Base-by-base conservation (phyloP, 2,113 vertebrate genomes). In the Oenanthe oenanthe region DNA sequence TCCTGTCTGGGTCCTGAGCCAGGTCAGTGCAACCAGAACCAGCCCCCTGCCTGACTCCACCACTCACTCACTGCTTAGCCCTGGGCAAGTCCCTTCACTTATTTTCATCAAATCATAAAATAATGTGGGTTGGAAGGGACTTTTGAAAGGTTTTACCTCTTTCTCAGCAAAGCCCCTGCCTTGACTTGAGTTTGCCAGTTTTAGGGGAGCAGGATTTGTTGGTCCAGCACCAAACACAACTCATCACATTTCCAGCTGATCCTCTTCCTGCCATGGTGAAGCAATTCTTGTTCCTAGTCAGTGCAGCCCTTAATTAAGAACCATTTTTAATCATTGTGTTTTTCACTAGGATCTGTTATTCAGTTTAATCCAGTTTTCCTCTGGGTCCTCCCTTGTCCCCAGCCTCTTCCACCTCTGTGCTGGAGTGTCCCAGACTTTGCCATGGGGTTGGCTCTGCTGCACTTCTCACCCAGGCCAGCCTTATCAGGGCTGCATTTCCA, bases 211-310 rank as follows among this genome's bases (percentile, higher is more conserved):
- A 2, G 31, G 3, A 43, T 61, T 5, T 13, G 25, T 50, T 92
- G 47, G 20, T 43, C 31, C 77, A 84, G 54, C 56, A 36, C 14
- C 40, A 45, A 85, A 66, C 40, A 67, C 8, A 71, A 28, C 15
- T 1, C 0, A 36, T 42, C 36, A 28, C 16, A 2, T 31, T 70
- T 82, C 29, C 43, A 70, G 13, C 17, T 32, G 61, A 71, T 54
- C 34, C 17, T 68, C 21, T 21, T 45, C 40, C 7, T 12, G 24
- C 31, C 66, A 29, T 1, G 25, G 4, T 58, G 22, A 77, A 66
- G 8, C 5, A 70, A 15, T 9, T 32, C 11, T 48, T 0, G 0
- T 31, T 13, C 31, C 10, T 47, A 45, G 50, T 60, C 34, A 36
- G 29, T 9, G 26, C 7, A 57, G 3, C 9, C 36, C 18, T 78